Conservation (phyloP, 2,797 vertebrate species). For the Psittacula echo region DNA sequence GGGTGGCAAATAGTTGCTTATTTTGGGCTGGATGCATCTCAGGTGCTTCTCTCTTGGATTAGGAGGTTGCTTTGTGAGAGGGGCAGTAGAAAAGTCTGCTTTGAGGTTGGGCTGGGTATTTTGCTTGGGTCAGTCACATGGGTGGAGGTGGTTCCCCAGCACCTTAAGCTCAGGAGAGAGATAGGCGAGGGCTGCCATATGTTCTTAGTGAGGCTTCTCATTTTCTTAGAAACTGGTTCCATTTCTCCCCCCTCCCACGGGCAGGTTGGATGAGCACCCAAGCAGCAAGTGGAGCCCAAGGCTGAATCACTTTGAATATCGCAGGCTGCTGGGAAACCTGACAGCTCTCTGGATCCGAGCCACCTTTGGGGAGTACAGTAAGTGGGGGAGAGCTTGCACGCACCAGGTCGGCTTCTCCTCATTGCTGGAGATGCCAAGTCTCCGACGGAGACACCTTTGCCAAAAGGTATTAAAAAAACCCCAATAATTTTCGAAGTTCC, state of each 20-base stretch:
- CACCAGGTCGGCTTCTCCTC: neutral
- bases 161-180: neutral
- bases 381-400: slow-evolving; percentile 15
- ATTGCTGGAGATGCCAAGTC: accelerated
- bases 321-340: slow-evolving; percentile 88
- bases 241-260: neutral
- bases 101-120: neutral
- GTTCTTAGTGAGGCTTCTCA: neutral
- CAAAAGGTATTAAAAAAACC: neutral
- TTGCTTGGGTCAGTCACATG: accelerated
- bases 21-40: neutral
- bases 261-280: slow-evolving; percentile 86
- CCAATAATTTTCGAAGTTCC: neutral
- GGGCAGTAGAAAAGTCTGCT: neutral
- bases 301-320: slow-evolving; percentile 85
- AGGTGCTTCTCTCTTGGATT: neutral
- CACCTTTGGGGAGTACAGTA: slow-evolving; percentile 92
- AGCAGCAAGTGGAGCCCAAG: slow-evolving; percentile 87
- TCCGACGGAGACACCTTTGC: neutral
- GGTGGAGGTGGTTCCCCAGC: neutral
- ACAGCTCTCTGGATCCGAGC: slow-evolving; percentile 89
- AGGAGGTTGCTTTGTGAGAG: neutral
- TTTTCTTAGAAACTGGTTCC: neutral
- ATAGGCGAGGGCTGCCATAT: accelerated
- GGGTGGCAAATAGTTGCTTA: neutral